These are phyloP conservation scores for Lithobates sylvaticus DNA, from an alignment of 2,797 vertebrate genomes.

Conservation along the genomic window DNA sequence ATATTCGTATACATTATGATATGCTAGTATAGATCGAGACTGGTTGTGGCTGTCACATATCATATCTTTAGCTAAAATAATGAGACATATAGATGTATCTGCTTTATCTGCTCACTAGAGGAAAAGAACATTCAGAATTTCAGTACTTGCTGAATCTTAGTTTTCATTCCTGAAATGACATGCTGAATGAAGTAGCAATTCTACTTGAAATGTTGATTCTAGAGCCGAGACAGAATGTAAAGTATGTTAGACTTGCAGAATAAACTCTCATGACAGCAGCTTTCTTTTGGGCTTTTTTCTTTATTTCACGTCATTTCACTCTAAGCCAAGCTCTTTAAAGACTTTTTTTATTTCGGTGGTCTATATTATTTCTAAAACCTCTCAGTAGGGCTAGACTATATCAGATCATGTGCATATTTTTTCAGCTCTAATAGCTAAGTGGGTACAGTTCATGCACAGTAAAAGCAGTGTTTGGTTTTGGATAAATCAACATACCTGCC, in stretches of 20 bases:
- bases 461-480: not conserved
- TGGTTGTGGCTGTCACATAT: conserved; percentile 7
- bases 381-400: not conserved
- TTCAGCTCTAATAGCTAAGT: not conserved
- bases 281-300: conserved; percentile 19
- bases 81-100: conserved; percentile 22
- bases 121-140: conserved; percentile 32
- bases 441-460: not conserved
- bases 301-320: conserved; percentile 8
- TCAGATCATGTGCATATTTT: not conserved
- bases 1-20: not conserved
- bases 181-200: conserved; percentile 38
- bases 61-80: conserved; percentile 10
- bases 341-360: not conserved
- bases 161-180: conserved; percentile 29
- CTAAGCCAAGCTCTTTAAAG: not conserved
- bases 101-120: conserved; percentile 31
- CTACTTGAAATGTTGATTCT: conserved; percentile 43
- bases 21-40: not conserved
- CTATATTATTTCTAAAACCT: not conserved
- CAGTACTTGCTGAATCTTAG: conserved; percentile 18
- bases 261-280: conserved; percentile 28
- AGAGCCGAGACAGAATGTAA: conserved; percentile 36
- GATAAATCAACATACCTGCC: not conserved
- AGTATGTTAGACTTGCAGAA: conserved; percentile 21